Percentiles rank a stretch among this genome's conserved stretches.
These are phyloP conservation scores for Cyclophora albipunctata DNA, from an alignment of 2,888 invertebrate genomes.

Conservation along the genomic window DNA sequence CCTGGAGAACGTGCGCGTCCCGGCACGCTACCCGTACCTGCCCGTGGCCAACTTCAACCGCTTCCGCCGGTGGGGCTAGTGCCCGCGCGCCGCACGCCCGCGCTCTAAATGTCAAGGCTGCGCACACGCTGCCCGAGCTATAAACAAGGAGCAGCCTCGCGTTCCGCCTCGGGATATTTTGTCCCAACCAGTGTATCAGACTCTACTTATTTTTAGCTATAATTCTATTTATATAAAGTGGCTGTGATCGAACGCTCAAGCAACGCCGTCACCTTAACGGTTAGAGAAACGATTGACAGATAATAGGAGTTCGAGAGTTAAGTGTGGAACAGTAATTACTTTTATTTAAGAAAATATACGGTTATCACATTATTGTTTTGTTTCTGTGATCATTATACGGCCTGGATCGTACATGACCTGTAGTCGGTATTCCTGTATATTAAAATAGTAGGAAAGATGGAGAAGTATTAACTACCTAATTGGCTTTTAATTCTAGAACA, in stretches of 20 bases:
- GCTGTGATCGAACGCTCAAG: slow-evolving; percentile 64
- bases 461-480: too few species aligned
- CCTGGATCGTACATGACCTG: too few species aligned
- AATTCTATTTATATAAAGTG: slow-evolving; percentile 55
- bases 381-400: too few species aligned
- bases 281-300: slow-evolving; percentile 46
- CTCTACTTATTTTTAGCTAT: slow-evolving; percentile 39
- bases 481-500: too few species aligned
- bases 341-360: slow-evolving; percentile 10
- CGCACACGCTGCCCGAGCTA: slow-evolving; percentile 36
- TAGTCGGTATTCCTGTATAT: too few species aligned
- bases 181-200: slow-evolving; percentile 32
- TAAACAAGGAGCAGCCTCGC: slow-evolving; percentile 27
- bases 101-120: slow-evolving; percentile 64
- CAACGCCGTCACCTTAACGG: slow-evolving; percentile 40
- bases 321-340: slow-evolving; percentile 12
- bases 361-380: not conserved
- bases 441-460: too few species aligned
- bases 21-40: slow-evolving; percentile 65
- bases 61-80: slow-evolving; percentile 68
- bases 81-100: slow-evolving; percentile 29
- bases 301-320: slow-evolving; percentile 23
- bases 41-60: slow-evolving; percentile 59
- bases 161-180: slow-evolving; percentile 32
- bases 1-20: slow-evolving; percentile 67